Conservation (phyloP, 2,888 invertebrate species). For the Trilocha varians region DNA sequence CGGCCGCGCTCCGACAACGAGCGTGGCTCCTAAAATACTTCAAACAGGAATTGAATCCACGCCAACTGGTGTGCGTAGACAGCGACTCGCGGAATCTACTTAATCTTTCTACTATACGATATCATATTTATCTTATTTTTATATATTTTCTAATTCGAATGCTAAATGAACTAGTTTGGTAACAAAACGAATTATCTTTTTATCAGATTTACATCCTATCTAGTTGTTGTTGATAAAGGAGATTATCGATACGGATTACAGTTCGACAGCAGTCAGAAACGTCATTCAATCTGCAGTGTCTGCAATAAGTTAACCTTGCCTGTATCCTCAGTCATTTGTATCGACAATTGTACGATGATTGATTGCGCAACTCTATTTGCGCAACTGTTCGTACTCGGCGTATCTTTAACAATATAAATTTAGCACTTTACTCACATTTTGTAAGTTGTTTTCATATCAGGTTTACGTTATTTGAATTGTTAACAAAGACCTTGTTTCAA, state of each 20-base stretch:
- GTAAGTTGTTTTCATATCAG: background rate
- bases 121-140: slow-evolving; percentile 55
- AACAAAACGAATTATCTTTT: too few relatives aligned
- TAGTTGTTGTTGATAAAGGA: too few relatives aligned
- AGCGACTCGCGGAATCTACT: slow-evolving; percentile 51
- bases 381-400: slow-evolving; percentile 28
- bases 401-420: slow-evolving; percentile 11
- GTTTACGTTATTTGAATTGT: background rate
- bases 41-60: slow-evolving; percentile 66
- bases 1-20: slow-evolving; percentile 36
- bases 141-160: too few relatives aligned
- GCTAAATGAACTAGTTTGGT: too few relatives aligned
- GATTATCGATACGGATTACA: too few relatives aligned
- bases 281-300: slow-evolving; percentile 29
- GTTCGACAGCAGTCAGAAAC: background rate
- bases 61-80: slow-evolving; percentile 70
- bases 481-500: background rate
- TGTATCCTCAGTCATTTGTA: slow-evolving; percentile 22
- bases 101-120: slow-evolving; percentile 65
- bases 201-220: too few relatives aligned
- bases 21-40: slow-evolving; percentile 66
- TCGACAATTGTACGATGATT: slow-evolving; percentile 31
- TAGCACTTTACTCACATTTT: slow-evolving; percentile 7
- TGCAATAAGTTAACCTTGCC: slow-evolving; percentile 46
- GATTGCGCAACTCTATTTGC: slow-evolving; percentile 45